Evolutionary conservation across 2,888 invertebrate genomes (phyloP).

Genomic region (Apotomis betuletana): DNA sequence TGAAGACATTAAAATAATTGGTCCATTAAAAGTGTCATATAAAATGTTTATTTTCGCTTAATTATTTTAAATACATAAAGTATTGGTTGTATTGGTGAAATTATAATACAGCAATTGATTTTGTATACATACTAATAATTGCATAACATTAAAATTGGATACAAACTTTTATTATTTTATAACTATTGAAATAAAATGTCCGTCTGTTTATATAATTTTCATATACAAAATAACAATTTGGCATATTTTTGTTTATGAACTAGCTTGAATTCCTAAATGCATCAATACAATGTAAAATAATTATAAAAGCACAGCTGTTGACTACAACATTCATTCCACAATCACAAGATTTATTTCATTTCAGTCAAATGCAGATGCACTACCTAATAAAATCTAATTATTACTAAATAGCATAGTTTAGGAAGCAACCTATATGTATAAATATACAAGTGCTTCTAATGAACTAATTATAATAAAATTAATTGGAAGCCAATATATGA

Average conservation of each 20-base stretch:
- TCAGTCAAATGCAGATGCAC: conserved; percentile 78
- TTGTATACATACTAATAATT: conserved; percentile 49
- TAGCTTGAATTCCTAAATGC: conserved; percentile 78
- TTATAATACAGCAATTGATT: conserved; percentile 42
- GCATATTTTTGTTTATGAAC: conserved; percentile 70
- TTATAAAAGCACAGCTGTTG: conserved; percentile 65
- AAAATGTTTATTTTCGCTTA: conserved; percentile 83
- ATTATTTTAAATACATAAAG: conserved; percentile 76
- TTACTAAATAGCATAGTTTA: conserved; percentile 71
- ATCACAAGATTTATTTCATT: conserved; percentile 70
- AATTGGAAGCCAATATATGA: conserved; percentile 67
- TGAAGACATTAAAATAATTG: conserved; percentile 55
- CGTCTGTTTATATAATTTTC: conserved; percentile 56
- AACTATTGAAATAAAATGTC: conserved; percentile 54
- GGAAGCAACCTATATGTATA: conserved; percentile 70
- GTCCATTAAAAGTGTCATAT: conserved; percentile 77
- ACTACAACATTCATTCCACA: conserved; percentile 77
- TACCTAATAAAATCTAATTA: conserved; percentile 65
- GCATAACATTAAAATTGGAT: conserved; percentile 55
- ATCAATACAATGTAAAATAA: conserved; percentile 71
- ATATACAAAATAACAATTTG: conserved; percentile 78
- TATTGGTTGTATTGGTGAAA: conserved; percentile 65
- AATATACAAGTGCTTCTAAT: conserved; percentile 69
- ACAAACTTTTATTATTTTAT: conserved; percentile 30
- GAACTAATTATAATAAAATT: conserved; percentile 59